Conservation (phyloP, 2,888 invertebrate genomes). For the Cephus pulcher region DNA sequence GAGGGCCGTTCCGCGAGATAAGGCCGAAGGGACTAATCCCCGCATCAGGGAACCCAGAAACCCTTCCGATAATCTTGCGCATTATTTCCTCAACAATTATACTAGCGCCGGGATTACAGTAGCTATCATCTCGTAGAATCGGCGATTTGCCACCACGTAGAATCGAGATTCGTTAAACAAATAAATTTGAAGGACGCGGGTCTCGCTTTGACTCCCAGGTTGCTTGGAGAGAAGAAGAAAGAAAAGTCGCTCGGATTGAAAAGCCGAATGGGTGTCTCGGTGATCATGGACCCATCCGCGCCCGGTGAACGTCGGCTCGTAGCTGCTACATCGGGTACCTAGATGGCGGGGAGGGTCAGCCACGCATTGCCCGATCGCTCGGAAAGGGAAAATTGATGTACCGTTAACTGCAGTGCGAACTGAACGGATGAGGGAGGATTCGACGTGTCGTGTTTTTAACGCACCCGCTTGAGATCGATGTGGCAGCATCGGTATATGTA, state of each 20-base stretch:
- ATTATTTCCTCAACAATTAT: conserved; percentile 38
- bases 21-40: conserved; percentile 44
- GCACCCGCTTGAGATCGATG: conserved; percentile 21
- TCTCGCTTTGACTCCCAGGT: no score
- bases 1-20: conserved; percentile 31
- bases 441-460: conserved; percentile 17
- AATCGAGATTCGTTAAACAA: no score
- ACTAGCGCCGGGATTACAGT: conserved; percentile 33
- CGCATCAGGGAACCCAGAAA: conserved; percentile 7
- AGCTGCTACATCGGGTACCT: no score
- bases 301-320: no score
- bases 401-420: conserved; percentile 8
- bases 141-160: no score
- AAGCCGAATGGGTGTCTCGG: no score
- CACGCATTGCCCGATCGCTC: background rate
- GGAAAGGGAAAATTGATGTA: conserved; percentile 17
- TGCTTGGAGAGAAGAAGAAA: no score
- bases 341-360: background rate
- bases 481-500: conserved; percentile 3
- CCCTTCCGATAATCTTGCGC: conserved; percentile 39
- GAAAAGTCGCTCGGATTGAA: no score
- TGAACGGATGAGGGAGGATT: conserved; percentile 10
- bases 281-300: no score
- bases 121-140: background rate
- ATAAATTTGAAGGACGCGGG: no score